Conservation (phyloP, 2,888 invertebrate genomes). For the Acanthoscelides obtectus region DNA sequence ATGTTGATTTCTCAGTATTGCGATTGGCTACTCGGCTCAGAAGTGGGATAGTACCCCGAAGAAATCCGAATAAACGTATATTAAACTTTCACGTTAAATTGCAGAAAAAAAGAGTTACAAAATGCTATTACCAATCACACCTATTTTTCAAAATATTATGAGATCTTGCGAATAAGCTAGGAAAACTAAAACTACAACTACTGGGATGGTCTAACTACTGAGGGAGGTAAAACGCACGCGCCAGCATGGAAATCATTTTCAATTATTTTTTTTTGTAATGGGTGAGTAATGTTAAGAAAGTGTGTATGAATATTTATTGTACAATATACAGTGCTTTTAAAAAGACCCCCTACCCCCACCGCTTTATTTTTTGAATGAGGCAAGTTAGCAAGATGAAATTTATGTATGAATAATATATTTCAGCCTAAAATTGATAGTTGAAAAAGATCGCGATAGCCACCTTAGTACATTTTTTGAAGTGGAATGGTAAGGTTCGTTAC, state of each 20-base stretch:
- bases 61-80: too few species aligned
- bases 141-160: neutral
- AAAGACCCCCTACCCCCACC: too few species aligned
- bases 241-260: conserved; percentile 48
- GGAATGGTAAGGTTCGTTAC: too few species aligned
- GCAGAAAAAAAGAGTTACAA: conserved; percentile 1
- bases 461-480: too few species aligned
- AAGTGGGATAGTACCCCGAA: too few species aligned
- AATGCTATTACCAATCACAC: neutral
- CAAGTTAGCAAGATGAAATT: too few species aligned
- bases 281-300: neutral
- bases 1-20: conserved; percentile 1
- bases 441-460: too few species aligned
- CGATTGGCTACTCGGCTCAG: too few species aligned
- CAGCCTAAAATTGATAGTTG: too few species aligned
- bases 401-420: too few species aligned
- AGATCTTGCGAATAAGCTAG: neutral
- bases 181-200: conserved; percentile 8
- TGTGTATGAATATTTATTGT: neutral
- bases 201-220: conserved; percentile 29
- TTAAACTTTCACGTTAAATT: neutral
- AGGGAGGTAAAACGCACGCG: conserved; percentile 41
- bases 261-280: neutral
- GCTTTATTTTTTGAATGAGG: too few species aligned
- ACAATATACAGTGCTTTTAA: too few species aligned